These are phyloP conservation scores for Mesorhabditis belari DNA, from an alignment of 2,888 invertebrate genomes.

Conservation along the genomic window DNA sequence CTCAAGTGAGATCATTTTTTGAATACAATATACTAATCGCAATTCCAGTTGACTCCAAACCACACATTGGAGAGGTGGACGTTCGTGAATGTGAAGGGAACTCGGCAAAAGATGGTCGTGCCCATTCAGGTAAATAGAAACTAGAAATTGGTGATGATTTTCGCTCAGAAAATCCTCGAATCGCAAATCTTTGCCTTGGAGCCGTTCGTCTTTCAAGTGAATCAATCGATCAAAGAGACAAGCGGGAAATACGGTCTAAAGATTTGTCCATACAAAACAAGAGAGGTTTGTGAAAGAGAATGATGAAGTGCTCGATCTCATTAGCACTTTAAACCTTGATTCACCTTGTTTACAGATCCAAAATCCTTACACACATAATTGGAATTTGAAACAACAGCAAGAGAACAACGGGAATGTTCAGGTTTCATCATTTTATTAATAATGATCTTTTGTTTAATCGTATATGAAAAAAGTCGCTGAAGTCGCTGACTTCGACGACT, in stretches of 20 bases:
- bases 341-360: not conserved
- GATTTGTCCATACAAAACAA: conserved; percentile 32
- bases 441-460: too few species aligned
- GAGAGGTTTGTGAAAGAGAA: conserved; percentile 16
- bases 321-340: not conserved
- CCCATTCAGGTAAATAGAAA: conserved; percentile 14
- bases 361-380: conserved; percentile 1
- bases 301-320: too few species aligned
- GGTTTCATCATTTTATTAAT: too few species aligned
- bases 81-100: conserved; percentile 7
- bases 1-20: too few species aligned
- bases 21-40: not conserved
- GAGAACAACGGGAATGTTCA: too few species aligned
- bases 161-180: conserved; percentile 22
- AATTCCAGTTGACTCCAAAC: not conserved
- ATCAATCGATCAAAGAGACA: conserved; percentile 22
- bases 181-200: conserved; percentile 22
- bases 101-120: conserved; percentile 18
- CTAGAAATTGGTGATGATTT: not conserved
- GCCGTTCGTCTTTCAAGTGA: conserved; percentile 35
- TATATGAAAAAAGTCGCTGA: too few species aligned
- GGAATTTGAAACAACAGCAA: too few species aligned
- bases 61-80: not conserved
- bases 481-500: too few species aligned
- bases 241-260: conserved; percentile 31